These are phyloP conservation scores for Hylaeus volcanicus DNA, from an alignment of 1,140 invertebrate genomes.

Conservation along the genomic window DNA sequence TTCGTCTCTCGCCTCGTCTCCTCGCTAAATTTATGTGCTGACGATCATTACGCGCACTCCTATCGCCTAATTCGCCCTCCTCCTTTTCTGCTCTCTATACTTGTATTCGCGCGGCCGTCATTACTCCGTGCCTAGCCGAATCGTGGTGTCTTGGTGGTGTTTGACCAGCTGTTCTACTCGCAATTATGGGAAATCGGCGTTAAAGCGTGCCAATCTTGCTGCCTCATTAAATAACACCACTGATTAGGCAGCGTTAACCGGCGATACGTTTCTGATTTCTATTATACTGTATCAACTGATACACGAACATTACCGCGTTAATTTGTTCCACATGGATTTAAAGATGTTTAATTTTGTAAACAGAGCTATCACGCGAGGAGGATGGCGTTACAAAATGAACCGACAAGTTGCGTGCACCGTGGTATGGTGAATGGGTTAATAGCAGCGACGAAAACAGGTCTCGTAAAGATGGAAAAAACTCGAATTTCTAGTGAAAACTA, in stretches of 20 bases:
- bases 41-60: constrained; percentile 64
- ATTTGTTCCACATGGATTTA: not conserved
- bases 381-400: constrained; percentile 3
- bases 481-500: constrained; percentile 33
- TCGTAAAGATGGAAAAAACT: not conserved
- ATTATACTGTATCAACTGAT: not conserved
- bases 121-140: constrained; percentile 7
- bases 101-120: constrained; percentile 9
- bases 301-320: not conserved
- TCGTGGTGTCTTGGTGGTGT: constrained; percentile 13
- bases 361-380: not conserved
- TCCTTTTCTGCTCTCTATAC: constrained; percentile 10
- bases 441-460: not conserved
- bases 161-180: constrained; percentile 22
- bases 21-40: constrained; percentile 67
- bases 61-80: constrained; percentile 59
- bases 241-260: not conserved
- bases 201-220: constrained; percentile 24
- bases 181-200: constrained; percentile 34
- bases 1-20: constrained; percentile 61
- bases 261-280: constrained; percentile 20
- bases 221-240: constrained; percentile 31
- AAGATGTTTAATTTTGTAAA: constrained; percentile 1
- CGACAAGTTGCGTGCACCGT: not conserved
- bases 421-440: constrained; percentile 11